A percentile compares a stretch with the other conserved stretches of the same genome.
Evolutionary conservation across 2,113 vertebrate species (phyloP).

Genomic region (Helogale parvula): DNA sequence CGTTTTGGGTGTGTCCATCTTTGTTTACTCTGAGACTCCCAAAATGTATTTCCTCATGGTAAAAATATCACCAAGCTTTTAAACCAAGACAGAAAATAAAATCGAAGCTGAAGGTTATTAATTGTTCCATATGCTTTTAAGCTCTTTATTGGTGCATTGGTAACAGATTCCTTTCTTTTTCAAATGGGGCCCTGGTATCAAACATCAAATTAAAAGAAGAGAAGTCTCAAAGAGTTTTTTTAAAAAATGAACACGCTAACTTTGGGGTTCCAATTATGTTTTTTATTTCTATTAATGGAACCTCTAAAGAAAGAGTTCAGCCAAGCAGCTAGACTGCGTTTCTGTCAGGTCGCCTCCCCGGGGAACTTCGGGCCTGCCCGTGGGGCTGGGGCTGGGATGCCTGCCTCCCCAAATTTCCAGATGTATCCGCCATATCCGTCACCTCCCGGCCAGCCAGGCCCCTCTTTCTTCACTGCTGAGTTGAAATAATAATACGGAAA

Average conservation of each 20-base stretch:
- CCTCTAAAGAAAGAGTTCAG: neutral
- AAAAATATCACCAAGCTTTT: conserved; percentile 39
- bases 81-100: conserved; percentile 20
- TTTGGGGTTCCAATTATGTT: neutral
- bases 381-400: accelerated
- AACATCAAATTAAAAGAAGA: neutral
- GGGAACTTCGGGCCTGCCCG: neutral
- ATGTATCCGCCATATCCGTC: neutral
- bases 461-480: neutral
- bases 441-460: neutral
- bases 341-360: neutral
- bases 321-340: neutral
- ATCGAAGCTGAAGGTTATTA: neutral
- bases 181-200: neutral
- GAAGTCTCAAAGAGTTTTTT: neutral
- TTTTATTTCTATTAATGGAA: conserved; percentile 23
- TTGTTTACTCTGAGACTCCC: conserved; percentile 19
- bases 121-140: neutral
- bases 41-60: conserved; percentile 43
- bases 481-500: conserved; percentile 47
- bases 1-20: conserved; percentile 32
- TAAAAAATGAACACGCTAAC: neutral
- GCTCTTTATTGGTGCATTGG: neutral
- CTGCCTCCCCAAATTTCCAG: neutral
- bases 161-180: conserved; percentile 38